Percentiles rank a stretch among this genome's conserved stretches.
Evolutionary conservation across 2,888 invertebrate species (phyloP).

Genomic region (Lacanobia wlatinum): DNA sequence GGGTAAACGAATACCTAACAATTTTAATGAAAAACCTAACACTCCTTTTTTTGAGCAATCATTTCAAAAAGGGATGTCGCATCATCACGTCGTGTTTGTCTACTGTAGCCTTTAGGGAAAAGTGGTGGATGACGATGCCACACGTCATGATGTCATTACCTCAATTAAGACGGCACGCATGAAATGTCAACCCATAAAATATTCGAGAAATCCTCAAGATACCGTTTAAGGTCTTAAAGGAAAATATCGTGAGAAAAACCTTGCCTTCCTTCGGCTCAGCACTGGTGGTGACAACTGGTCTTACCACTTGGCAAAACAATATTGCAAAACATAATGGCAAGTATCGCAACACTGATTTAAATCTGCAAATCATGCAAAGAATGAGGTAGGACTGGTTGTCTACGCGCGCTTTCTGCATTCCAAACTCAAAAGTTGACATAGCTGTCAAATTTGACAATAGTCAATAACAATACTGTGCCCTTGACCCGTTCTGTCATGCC

Average conservation of each 20-base stretch:
- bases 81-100: too few relatives aligned
- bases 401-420: conserved; percentile 62
- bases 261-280: conserved; percentile 16
- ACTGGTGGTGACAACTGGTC: conserved; percentile 3
- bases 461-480: conserved; percentile 72
- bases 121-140: neutral
- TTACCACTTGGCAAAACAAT: conserved; percentile 18
- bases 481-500: conserved; percentile 79
- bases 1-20: too few relatives aligned
- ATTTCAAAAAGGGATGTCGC: too few relatives aligned
- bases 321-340: conserved; percentile 40
- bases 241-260: conserved; percentile 55
- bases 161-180: conserved; percentile 25
- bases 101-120: neutral
- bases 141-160: conserved; percentile 14
- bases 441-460: conserved; percentile 82
- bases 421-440: conserved; percentile 66
- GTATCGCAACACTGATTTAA: conserved; percentile 24
- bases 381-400: conserved; percentile 46
- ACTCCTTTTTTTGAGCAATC: too few relatives aligned
- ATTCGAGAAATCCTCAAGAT: conserved; percentile 36
- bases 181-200: conserved; percentile 23
- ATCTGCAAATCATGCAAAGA: conserved; percentile 52
- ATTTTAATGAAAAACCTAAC: too few relatives aligned
- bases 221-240: conserved; percentile 32